Evolutionary conservation across 2,888 invertebrate species (phyloP).

Genomic region (Caenorhabditis panamensis): DNA sequence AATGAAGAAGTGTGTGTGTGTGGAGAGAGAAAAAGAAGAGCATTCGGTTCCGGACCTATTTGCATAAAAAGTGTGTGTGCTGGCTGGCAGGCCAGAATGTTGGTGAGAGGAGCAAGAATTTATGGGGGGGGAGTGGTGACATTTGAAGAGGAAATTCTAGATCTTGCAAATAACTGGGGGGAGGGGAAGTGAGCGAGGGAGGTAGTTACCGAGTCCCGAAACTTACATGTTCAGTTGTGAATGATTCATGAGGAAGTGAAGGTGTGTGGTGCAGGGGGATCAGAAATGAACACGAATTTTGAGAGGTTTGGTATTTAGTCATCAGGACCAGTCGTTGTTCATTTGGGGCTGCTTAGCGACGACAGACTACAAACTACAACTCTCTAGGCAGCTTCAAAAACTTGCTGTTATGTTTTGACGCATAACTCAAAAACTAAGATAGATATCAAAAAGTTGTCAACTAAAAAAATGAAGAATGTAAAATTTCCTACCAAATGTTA

Average conservation of each 20-base stretch:
- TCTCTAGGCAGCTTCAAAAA: too few relatives aligned
- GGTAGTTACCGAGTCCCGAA: conserved; percentile 39
- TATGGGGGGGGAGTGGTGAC: conserved; percentile 38
- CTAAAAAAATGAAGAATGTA: too few relatives aligned
- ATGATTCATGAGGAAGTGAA: not conserved
- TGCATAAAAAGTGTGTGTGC: conserved; percentile 45
- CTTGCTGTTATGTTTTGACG: too few relatives aligned
- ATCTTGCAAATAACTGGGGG: too few relatives aligned
- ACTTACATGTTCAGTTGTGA: conserved; percentile 6
- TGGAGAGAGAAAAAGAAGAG: conserved; percentile 10
- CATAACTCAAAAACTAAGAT: too few relatives aligned
- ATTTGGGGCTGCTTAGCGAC: too few relatives aligned
- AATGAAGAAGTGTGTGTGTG: not conserved
- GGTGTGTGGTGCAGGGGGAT: not conserved
- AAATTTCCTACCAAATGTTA: too few relatives aligned
- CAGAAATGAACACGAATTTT: too few relatives aligned
- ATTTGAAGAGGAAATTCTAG: not conserved
- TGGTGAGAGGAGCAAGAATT: conserved; percentile 48
- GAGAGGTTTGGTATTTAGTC: too few relatives aligned
- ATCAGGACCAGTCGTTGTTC: too few relatives aligned
- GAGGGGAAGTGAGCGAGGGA: conserved; percentile 3
- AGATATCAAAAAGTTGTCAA: too few relatives aligned
- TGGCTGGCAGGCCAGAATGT: not conserved
- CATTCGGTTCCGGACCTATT: conserved; percentile 22
- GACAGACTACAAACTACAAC: too few relatives aligned